Percentiles rank a stretch among this genome's conserved stretches.
phyloP scores from a whole-genome alignment of 2,797 vertebrate genomes.

The Xerus rutilus region DNA sequence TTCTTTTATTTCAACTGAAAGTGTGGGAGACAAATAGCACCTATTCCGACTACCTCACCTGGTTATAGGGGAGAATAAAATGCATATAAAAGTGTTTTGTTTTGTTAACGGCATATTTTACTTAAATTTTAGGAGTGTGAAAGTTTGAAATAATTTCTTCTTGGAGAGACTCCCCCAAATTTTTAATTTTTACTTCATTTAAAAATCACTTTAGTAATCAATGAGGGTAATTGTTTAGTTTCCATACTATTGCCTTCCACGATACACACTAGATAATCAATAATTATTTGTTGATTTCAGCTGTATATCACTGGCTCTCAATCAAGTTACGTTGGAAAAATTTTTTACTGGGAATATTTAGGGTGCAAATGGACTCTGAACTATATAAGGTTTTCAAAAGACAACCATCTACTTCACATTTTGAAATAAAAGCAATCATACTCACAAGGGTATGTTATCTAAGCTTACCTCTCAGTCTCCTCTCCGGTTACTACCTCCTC shows the following conservation, averaged over 20 bases:
- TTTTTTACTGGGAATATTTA: conserved; percentile 11
- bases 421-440: background rate
- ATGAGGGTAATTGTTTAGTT: background rate
- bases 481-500: background rate
- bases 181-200: conserved; percentile 25
- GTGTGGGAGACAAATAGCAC: no score
- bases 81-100: background rate
- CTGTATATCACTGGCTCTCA: background rate
- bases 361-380: background rate
- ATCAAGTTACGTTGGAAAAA: background rate
- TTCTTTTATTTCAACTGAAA: no score
- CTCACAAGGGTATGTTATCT: background rate
- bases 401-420: background rate
- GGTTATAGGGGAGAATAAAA: no score
- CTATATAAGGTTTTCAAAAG: background rate
- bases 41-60: no score
- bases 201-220: conserved; percentile 43
- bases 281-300: background rate
- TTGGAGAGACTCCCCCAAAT: background rate
- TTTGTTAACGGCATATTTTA: conserved; percentile 23
- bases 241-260: background rate
- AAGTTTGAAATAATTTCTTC: background rate
- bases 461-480: background rate
- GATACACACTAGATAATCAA: background rate
- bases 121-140: conserved; percentile 25